Percentiles rank a stretch among this genome's conserved stretches.
Evolutionary conservation across 2,797 vertebrate genomes (phyloP).

Genomic region (Anolis apletophallus): DNA sequence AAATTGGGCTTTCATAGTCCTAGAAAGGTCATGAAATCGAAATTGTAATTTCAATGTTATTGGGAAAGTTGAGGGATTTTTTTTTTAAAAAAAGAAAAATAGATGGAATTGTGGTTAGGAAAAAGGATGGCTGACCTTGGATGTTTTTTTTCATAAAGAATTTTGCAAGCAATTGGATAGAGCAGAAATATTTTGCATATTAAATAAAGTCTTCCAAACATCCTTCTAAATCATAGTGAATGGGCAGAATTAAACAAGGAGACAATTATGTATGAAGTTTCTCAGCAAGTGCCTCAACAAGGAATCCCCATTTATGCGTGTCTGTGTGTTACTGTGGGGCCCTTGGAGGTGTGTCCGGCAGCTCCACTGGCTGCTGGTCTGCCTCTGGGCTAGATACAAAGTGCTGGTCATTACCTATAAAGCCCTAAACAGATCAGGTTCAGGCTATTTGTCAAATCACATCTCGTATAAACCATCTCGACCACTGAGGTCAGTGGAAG

Average conservation of each 20-base stretch:
- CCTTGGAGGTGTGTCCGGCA: no score
- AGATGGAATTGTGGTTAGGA: background rate
- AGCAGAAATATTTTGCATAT: background rate
- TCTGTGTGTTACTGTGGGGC: no score
- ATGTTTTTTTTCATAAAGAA: background rate
- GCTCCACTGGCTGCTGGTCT: no score
- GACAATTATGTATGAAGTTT: background rate
- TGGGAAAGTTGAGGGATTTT: no score
- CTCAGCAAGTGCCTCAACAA: background rate
- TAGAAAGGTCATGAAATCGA: background rate
- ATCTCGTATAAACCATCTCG: no score
- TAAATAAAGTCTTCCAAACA: background rate
- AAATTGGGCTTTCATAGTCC: slow-evolving; percentile 1
- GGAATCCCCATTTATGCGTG: background rate
- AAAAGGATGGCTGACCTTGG: background rate
- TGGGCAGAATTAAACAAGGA: background rate
- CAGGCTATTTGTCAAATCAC: no score
- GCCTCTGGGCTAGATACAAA: no score
- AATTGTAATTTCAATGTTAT: background rate
- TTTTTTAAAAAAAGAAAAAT: background rate
- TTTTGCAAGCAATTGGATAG: background rate
- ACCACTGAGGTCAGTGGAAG: no score
- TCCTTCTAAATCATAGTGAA: background rate
- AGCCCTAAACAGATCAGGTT: no score
- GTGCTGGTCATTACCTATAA: no score